phyloP scores from a whole-genome alignment of 2,888 invertebrate species.

The Leucophora obtusa region DNA sequence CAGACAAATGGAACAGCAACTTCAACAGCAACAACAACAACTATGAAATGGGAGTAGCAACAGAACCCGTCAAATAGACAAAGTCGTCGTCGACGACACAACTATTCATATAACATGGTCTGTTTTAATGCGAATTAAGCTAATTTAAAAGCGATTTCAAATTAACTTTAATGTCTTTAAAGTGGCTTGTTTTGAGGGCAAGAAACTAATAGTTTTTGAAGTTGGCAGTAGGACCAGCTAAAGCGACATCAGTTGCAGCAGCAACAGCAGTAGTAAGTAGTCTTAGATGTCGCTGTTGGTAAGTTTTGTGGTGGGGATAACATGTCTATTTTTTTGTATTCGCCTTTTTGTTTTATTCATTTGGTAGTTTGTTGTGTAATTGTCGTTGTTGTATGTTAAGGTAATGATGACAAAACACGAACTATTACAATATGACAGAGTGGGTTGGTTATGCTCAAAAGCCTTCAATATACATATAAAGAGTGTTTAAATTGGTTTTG shows the following conservation, averaged over 20 bases:
- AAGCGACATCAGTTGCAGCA: neutral
- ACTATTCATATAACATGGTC: slow-evolving; percentile 19
- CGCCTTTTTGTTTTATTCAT: slow-evolving; percentile 6
- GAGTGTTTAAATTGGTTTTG: neutral
- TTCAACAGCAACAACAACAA: slow-evolving; percentile 22
- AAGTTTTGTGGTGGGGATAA: slow-evolving; percentile 13
- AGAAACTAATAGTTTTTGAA: slow-evolving; percentile 29
- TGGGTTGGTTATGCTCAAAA: slow-evolving; percentile 14
- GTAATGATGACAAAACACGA: slow-evolving; percentile 63
- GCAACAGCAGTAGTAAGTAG: slow-evolving; percentile 4
- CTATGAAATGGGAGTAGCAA: slow-evolving; percentile 49
- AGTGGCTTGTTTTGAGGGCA: slow-evolving; percentile 40
- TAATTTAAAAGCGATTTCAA: slow-evolving; percentile 77
- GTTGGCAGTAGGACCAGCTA: slow-evolving; percentile 1
- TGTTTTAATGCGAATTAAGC: slow-evolving; percentile 73
- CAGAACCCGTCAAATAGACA: slow-evolving; percentile 2
- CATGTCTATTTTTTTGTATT: slow-evolving; percentile 14
- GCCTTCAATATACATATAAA: neutral
- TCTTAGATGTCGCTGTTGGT: slow-evolving; percentile 23
- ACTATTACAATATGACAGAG: slow-evolving; percentile 39
- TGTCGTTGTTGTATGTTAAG: slow-evolving; percentile 57
- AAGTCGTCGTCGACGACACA: neutral
- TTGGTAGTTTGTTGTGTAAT: slow-evolving; percentile 42
- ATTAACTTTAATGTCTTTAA: slow-evolving; percentile 74
- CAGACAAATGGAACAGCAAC: slow-evolving; percentile 36